Conservation (phyloP, 2,888 invertebrate species). For the Mylabris sibirica region DNA sequence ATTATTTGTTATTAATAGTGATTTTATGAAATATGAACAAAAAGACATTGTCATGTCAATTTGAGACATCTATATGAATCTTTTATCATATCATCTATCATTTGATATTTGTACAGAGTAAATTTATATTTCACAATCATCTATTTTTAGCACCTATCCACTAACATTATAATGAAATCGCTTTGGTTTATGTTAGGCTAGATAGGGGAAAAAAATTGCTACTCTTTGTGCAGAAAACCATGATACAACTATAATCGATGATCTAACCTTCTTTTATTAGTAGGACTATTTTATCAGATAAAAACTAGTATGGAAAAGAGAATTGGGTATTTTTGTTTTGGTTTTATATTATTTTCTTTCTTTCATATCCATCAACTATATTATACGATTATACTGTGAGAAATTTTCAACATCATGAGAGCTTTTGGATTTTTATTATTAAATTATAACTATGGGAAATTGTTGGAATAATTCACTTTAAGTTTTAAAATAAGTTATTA, state of each 20-base stretch:
- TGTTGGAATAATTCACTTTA: neutral
- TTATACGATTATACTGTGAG: neutral
- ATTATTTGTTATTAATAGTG: neutral
- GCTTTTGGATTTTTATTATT: neutral
- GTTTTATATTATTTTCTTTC: neutral
- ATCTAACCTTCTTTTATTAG: neutral
- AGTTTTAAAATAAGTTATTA: neutral
- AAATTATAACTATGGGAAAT: neutral
- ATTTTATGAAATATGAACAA: neutral
- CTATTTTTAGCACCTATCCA: constrained; percentile 7
- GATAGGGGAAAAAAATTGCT: neutral
- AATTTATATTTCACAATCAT: neutral
- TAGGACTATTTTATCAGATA: neutral
- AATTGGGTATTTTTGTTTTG: neutral
- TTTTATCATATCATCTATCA: constrained; percentile 4
- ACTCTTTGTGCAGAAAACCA: neutral
- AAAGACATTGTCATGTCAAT: neutral
- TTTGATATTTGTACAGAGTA: neutral
- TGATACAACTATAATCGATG: constrained; percentile 2
- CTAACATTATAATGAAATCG: neutral
- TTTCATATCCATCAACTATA: neutral
- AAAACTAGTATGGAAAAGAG: neutral
- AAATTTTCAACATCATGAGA: neutral
- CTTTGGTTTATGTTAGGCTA: neutral
- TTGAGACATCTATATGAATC: neutral